Evolutionary conservation across 2,113 vertebrate genomes (phyloP).

Genomic region (Nycticorax nycticorax): DNA sequence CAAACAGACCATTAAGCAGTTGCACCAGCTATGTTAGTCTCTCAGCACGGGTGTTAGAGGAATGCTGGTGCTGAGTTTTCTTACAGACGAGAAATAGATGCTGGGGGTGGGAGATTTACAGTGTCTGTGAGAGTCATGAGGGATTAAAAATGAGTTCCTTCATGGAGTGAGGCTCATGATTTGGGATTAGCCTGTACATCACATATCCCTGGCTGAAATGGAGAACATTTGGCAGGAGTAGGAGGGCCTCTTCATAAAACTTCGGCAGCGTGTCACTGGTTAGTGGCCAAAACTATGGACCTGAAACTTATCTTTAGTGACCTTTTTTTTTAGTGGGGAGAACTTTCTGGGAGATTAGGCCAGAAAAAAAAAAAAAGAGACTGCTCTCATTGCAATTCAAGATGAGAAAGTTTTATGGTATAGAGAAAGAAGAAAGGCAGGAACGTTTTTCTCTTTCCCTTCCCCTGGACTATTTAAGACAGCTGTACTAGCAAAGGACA

Average conservation of each 20-base stretch:
- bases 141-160: background rate
- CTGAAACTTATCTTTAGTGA: background rate
- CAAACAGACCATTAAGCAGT: background rate
- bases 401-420: background rate
- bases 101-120: constrained; percentile 4
- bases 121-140: background rate
- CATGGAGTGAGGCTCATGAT: background rate
- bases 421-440: background rate
- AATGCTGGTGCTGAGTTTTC: background rate
- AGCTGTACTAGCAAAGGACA: background rate
- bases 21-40: rapidly evolving
- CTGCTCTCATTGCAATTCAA: background rate
- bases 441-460: background rate
- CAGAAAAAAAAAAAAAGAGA: background rate
- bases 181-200: background rate
- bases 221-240: background rate
- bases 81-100: background rate
- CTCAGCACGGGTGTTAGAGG: background rate
- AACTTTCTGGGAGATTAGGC: background rate
- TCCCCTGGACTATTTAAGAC: background rate
- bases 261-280: background rate
- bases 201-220: background rate
- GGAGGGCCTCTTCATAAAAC: background rate
- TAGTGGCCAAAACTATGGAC: background rate
- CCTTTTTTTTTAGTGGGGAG: background rate